Conservation (phyloP, 2,888 invertebrate species). For the Hydrotaea diabolus region DNA sequence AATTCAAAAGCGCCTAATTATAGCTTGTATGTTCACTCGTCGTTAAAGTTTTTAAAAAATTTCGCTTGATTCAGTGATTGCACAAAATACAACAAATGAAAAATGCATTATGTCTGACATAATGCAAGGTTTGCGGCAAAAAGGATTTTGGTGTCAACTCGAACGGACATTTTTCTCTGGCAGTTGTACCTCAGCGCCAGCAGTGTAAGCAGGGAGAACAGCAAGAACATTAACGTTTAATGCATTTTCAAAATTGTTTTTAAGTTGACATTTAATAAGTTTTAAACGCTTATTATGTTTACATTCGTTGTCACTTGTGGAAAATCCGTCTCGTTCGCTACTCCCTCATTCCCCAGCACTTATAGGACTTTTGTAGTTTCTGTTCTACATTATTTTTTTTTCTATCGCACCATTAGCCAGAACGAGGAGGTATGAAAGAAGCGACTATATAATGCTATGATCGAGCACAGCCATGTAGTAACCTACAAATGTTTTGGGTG, state of each 20-base stretch:
- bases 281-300: conserved; percentile 67
- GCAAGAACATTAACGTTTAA: conserved; percentile 45
- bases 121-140: too few relatives aligned
- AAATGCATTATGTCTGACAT: too few relatives aligned
- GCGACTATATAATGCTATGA: neutral
- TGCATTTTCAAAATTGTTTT: conserved; percentile 63
- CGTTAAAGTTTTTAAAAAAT: too few relatives aligned
- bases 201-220: neutral
- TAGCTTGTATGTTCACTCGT: too few relatives aligned
- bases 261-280: conserved; percentile 68
- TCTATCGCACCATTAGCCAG: neutral
- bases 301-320: conserved; percentile 54
- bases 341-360: neutral
- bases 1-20: too few relatives aligned
- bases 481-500: too few relatives aligned
- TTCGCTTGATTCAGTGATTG: too few relatives aligned
- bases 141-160: neutral
- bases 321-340: too few relatives aligned
- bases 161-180: neutral
- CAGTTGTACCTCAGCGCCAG: neutral
- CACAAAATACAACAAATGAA: too few relatives aligned
- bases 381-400: conserved; percentile 10
- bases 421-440: neutral
- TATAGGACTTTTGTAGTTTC: neutral
- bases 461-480: too few relatives aligned